These are phyloP conservation scores for Mustela nigripes DNA, from an alignment of 2,113 vertebrate genomes.

Conservation along the genomic window DNA sequence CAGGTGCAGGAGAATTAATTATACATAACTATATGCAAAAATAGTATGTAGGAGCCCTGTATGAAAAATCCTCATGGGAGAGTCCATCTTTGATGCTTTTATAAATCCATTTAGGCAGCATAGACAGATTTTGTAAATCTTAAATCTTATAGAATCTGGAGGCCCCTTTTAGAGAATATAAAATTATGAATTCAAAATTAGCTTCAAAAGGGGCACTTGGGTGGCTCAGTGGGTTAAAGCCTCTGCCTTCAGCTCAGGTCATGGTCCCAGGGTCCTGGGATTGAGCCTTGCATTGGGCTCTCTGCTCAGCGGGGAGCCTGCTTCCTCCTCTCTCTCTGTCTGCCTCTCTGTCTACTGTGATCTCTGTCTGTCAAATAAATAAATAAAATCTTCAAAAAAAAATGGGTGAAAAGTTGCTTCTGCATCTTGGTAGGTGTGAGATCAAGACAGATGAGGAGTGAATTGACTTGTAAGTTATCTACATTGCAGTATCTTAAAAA, in stretches of 20 bases:
- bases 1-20: slow-evolving; percentile 11
- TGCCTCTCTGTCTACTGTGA: no score
- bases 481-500: not conserved
- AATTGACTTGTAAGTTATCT: not conserved
- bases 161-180: not conserved
- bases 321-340: no score
- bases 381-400: no score
- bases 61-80: not conserved
- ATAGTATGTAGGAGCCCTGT: not conserved
- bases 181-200: not conserved
- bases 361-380: no score
- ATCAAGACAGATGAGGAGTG: not conserved
- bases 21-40: not conserved
- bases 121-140: slow-evolving; percentile 2
- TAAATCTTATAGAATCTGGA: not conserved
- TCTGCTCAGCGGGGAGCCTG: no score
- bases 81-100: not conserved
- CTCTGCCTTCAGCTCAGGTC: no score
- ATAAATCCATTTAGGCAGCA: not conserved
- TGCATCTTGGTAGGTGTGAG: not conserved
- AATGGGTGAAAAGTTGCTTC: not conserved
- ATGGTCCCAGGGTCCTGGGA: no score
- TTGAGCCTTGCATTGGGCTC: no score
- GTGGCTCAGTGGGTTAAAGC: no score
- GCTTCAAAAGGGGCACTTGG: not conserved